Evolutionary conservation across 2,888 invertebrate species (phyloP).

Genomic region (Helleia helle): DNA sequence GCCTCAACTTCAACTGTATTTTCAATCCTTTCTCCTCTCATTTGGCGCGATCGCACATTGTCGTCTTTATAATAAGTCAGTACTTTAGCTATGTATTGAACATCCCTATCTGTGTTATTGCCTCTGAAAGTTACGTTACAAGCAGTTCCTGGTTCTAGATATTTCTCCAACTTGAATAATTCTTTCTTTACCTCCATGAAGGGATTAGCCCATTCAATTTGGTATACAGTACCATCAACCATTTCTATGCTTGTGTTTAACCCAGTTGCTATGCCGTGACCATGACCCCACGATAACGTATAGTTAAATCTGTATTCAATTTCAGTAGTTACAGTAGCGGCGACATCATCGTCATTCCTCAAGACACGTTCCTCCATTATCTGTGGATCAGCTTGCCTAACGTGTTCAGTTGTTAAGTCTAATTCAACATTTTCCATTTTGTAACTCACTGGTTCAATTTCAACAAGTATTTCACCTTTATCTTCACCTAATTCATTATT

Average conservation of each 20-base stretch:
- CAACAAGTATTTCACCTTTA: constrained; percentile 84
- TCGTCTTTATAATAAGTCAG: constrained; percentile 79
- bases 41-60: constrained; percentile 70
- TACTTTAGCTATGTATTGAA: constrained; percentile 82
- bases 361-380: constrained; percentile 68
- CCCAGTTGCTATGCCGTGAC: constrained; percentile 81
- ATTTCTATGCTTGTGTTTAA: constrained; percentile 77
- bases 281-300: constrained; percentile 85
- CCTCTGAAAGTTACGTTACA: constrained; percentile 86
- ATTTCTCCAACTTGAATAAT: constrained; percentile 75
- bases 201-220: constrained; percentile 81
- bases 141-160: constrained; percentile 84
- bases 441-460: constrained; percentile 85
- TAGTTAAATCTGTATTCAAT: constrained; percentile 82
- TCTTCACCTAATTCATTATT: constrained; percentile 70
- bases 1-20: constrained; percentile 80
- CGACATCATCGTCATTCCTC: constrained; percentile 69
- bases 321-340: constrained; percentile 80
- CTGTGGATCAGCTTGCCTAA: constrained; percentile 58
- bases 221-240: constrained; percentile 70
- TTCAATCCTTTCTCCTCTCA: constrained; percentile 78
- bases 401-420: constrained; percentile 67
- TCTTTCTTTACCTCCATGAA: constrained; percentile 70
- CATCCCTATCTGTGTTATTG: constrained; percentile 81
- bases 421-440: constrained; percentile 80